Percentiles rank a stretch among this genome's conserved stretches.
These are phyloP conservation scores for Copsychus sechellarum DNA, from an alignment of 2,113 vertebrate species.

Conservation along the genomic window DNA sequence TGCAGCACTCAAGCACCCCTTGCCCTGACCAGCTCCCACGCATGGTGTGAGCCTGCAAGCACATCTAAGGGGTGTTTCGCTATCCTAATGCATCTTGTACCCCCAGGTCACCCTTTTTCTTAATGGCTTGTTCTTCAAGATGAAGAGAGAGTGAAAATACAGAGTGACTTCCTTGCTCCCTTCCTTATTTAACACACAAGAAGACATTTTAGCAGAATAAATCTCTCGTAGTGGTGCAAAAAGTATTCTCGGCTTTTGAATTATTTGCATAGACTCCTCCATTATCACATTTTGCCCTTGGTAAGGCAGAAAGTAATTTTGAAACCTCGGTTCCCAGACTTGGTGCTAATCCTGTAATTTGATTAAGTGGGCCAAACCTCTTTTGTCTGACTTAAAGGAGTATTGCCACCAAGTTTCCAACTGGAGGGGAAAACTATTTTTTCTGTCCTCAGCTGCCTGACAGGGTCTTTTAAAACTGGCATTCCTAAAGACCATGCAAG, in stretches of 20 bases:
- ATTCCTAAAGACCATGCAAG: background rate
- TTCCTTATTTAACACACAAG: background rate
- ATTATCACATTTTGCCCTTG: background rate
- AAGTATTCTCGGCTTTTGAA: background rate
- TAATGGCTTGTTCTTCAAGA: background rate
- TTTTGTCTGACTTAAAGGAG: constrained; percentile 34
- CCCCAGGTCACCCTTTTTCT: background rate
- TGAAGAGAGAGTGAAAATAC: background rate
- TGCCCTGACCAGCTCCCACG: background rate
- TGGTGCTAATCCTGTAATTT: constrained; percentile 34
- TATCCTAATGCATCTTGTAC: background rate
- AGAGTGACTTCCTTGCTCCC: background rate
- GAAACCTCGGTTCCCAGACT: constrained; percentile 15
- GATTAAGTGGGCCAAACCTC: constrained; percentile 27
- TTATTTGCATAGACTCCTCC: background rate
- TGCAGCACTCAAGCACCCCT: background rate
- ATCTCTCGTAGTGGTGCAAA: background rate
- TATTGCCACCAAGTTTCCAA: constrained; percentile 36
- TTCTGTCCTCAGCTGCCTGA: background rate
- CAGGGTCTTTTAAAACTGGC: background rate
- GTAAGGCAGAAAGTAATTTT: constrained; percentile 8
- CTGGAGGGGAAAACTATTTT: constrained; percentile 22
- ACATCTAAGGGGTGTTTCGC: background rate
- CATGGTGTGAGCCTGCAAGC: rapidly evolving
- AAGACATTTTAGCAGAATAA: background rate